Evolutionary conservation across 2,797 vertebrate genomes (phyloP).

Genomic region (Chloroceryle amazona): DNA sequence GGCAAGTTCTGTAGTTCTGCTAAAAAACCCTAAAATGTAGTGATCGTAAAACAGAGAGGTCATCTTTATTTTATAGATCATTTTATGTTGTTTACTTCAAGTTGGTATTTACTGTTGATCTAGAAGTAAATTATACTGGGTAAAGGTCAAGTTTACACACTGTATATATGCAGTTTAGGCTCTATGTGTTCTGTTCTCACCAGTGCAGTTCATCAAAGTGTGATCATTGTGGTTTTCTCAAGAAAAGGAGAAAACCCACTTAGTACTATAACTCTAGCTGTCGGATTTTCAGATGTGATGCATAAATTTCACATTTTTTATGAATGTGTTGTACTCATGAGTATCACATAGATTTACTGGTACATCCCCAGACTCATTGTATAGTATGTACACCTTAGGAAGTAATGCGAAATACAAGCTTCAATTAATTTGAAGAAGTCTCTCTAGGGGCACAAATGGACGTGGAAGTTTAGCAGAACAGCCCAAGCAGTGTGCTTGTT

Average conservation of each 20-base stretch:
- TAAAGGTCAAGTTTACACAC: background rate
- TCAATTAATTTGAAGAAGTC: background rate
- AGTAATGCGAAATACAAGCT: background rate
- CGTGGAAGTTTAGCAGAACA: background rate
- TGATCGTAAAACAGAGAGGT: background rate
- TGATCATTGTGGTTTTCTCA: background rate
- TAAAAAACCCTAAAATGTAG: background rate
- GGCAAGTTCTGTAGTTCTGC: background rate
- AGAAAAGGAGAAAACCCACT: background rate
- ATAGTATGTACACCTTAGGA: background rate
- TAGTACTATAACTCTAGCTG: background rate
- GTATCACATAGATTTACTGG: background rate
- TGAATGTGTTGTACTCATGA: background rate
- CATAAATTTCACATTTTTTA: background rate
- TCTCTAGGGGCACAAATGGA: background rate
- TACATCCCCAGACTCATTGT: background rate
- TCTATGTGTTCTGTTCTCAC: background rate
- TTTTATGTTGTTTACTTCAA: constrained; percentile 2
- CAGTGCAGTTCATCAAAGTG: background rate
- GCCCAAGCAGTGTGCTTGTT: background rate
- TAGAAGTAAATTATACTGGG: background rate
- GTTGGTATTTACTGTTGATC: background rate
- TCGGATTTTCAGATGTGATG: background rate
- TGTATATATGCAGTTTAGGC: background rate
- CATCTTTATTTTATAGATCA: background rate